Evolutionary conservation across 1,140 invertebrate genomes (phyloP).

Genomic region (roundworm (Caenorhabditis elegans)): DNA sequence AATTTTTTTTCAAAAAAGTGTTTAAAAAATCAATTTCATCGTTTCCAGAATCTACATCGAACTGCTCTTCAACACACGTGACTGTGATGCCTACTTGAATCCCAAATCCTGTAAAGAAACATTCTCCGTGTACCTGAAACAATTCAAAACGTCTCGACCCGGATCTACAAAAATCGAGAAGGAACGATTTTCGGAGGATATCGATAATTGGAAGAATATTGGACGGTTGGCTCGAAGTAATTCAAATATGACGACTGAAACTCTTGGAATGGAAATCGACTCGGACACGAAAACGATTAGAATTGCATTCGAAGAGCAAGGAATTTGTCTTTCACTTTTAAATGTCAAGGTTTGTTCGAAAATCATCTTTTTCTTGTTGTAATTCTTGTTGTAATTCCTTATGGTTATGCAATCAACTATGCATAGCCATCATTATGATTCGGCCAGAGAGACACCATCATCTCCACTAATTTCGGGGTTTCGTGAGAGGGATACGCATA

Average conservation of each 20-base stretch:
- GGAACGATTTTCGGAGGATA: not conserved
- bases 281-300: not conserved
- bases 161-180: not conserved
- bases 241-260: not conserved
- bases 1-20: too few species aligned
- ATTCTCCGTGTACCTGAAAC: not conserved
- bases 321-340: not conserved
- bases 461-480: constrained; percentile 16
- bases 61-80: not conserved
- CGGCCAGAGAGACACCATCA: not conserved
- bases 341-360: not conserved
- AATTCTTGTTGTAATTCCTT: not conserved
- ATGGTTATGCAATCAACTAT: constrained; percentile 23
- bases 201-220: not conserved
- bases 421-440: constrained; percentile 25
- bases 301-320: constrained; percentile 19
- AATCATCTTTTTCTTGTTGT: too few species aligned
- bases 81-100: not conserved
- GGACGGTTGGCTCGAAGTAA: not conserved
- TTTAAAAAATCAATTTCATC: not conserved
- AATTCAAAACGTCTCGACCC: not conserved
- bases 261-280: not conserved
- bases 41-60: constrained; percentile 3
- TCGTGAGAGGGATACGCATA: not conserved
- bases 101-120: constrained; percentile 17